These are phyloP conservation scores for Puffinus mauretanicus DNA, from an alignment of 2,113 vertebrate genomes.

Conservation along the genomic window DNA sequence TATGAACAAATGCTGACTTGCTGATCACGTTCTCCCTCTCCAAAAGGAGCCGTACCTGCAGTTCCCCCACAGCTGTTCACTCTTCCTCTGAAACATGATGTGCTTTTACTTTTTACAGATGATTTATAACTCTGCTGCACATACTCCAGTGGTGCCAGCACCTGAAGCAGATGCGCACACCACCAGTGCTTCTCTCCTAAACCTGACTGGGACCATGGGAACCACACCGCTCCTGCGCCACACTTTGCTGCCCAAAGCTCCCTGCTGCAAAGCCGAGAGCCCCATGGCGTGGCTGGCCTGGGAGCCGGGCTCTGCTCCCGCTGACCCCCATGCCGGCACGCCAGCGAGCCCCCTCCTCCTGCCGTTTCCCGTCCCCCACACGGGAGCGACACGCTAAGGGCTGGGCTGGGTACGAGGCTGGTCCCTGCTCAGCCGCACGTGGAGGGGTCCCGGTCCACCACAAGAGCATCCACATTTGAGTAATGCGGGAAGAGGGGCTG, in stretches of 20 bases:
- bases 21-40: background rate
- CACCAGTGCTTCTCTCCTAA: background rate
- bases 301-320: background rate
- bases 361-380: background rate
- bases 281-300: fast-evolving
- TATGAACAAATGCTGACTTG: background rate
- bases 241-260: background rate
- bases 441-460: background rate
- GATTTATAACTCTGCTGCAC: background rate
- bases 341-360: background rate
- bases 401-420: background rate
- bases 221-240: background rate
- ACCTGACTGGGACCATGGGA: fast-evolving
- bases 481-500: background rate
- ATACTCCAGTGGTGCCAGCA: background rate
- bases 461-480: background rate
- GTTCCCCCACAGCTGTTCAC: background rate
- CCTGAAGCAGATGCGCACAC: background rate
- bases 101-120: background rate
- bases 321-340: fast-evolving
- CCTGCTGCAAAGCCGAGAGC: background rate
- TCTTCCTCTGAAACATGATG: background rate
- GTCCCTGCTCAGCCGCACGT: background rate
- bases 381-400: fast-evolving
- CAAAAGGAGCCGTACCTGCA: background rate